These are phyloP conservation scores for Heteropelma amictum DNA, from an alignment of 2,888 invertebrate species.

Conservation along the genomic window DNA sequence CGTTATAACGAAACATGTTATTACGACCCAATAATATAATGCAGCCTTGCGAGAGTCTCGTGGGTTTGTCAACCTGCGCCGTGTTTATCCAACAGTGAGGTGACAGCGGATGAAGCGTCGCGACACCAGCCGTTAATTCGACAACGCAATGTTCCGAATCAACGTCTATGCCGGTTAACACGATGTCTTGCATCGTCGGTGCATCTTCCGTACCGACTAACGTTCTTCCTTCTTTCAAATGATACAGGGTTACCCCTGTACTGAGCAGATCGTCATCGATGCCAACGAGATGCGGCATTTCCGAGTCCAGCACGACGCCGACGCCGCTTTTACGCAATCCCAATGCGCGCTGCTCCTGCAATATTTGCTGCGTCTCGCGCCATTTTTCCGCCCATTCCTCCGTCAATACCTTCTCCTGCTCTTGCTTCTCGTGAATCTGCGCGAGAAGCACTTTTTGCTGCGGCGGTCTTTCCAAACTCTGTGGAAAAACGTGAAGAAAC, in stretches of 20 bases:
- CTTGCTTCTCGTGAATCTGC: slow-evolving; percentile 93
- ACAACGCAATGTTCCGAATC: slow-evolving; percentile 89
- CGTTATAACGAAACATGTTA: slow-evolving; percentile 92
- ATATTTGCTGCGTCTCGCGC: slow-evolving; percentile 92
- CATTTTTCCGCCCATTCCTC: slow-evolving; percentile 97
- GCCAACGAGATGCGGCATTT: slow-evolving; percentile 94
- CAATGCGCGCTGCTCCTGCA: slow-evolving; percentile 92
- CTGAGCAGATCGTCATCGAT: slow-evolving; percentile 94
- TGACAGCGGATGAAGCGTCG: slow-evolving; percentile 85
- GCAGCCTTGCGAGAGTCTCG: slow-evolving; percentile 89
- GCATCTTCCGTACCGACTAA: slow-evolving; percentile 89
- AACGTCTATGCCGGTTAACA: slow-evolving; percentile 87
- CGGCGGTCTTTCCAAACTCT: slow-evolving; percentile 80
- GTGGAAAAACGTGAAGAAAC: slow-evolving; percentile 24
- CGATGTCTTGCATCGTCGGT: slow-evolving; percentile 86
- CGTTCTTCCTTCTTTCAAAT: slow-evolving; percentile 94
- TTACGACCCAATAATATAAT: slow-evolving; percentile 88
- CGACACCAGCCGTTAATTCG: slow-evolving; percentile 84
- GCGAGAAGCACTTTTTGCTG: slow-evolving; percentile 84
- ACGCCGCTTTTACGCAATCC: slow-evolving; percentile 92
- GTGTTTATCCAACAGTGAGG: slow-evolving; percentile 91
- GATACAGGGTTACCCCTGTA: slow-evolving; percentile 94
- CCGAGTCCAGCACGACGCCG: slow-evolving; percentile 93
- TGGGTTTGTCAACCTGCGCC: slow-evolving; percentile 87
- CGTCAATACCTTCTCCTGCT: slow-evolving; percentile 92